These are phyloP conservation scores for Mesochorus sp. DNA, from an alignment of 2,888 invertebrate species.

Conservation along the genomic window DNA sequence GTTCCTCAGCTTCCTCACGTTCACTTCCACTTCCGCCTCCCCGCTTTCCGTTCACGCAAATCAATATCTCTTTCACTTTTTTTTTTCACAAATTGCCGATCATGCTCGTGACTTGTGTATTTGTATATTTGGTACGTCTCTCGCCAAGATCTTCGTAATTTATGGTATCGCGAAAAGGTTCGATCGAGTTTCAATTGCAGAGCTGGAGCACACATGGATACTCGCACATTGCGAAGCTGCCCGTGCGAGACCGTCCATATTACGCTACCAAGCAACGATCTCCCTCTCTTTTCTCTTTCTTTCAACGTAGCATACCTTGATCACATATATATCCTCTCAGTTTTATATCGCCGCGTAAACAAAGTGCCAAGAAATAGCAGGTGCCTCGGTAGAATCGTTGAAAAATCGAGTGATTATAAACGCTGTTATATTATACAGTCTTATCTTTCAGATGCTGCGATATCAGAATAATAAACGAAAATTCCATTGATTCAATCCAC, in stretches of 20 bases:
- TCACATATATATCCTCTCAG: conserved; percentile 4
- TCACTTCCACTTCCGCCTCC: conserved; percentile 23
- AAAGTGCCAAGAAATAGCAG: conserved; percentile 57
- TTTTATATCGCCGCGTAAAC: conserved; percentile 40
- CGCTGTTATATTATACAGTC: conserved; percentile 35
- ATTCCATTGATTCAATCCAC: background rate
- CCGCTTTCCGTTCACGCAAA: conserved; percentile 14
- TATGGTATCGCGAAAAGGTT: conserved; percentile 53
- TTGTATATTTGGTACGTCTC: background rate
- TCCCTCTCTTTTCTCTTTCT: background rate
- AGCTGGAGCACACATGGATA: conserved; percentile 4
- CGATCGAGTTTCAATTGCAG: conserved; percentile 58
- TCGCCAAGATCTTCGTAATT: conserved; percentile 41
- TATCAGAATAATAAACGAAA: no score
- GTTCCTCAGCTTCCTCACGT: background rate
- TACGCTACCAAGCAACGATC: conserved; percentile 39
- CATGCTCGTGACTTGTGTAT: conserved; percentile 23
- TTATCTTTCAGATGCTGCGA: no score
- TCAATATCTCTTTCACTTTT: conserved; percentile 52
- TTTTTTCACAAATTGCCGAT: conserved; percentile 29
- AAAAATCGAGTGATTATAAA: conserved; percentile 48
- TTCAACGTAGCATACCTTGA: background rate
- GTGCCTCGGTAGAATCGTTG: conserved; percentile 40
- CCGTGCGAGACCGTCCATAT: conserved; percentile 18
- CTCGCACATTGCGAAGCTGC: conserved; percentile 35